Evolutionary conservation across 2,113 vertebrate species (phyloP).

Genomic region (Ploceus nigricollis): DNA sequence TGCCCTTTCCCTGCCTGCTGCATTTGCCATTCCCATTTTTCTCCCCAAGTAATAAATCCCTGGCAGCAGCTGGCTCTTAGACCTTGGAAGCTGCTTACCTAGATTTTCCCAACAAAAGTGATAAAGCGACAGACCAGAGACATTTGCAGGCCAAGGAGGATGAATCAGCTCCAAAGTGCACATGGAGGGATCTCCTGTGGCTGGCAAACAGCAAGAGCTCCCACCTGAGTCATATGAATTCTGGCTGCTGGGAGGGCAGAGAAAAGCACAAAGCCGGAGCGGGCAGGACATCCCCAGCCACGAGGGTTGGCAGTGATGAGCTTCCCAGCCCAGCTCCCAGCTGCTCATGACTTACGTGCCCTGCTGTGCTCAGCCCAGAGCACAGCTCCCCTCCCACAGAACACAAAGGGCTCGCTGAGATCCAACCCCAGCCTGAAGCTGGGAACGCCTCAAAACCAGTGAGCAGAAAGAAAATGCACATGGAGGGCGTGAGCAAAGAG

Average conservation of each 20-base stretch:
- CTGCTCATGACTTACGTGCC: neutral
- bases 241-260: neutral
- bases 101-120: neutral
- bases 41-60: neutral
- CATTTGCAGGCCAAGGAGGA: neutral
- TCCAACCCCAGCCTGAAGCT: neutral
- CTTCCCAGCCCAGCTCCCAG: neutral
- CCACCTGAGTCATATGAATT: neutral
- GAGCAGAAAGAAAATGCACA: neutral
- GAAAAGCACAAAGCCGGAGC: neutral
- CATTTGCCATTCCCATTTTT: neutral
- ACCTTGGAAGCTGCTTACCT: neutral
- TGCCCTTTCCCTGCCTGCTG: neutral
- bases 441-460: neutral
- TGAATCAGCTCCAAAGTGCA: slow-evolving; percentile 30
- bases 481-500: neutral
- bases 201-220: neutral
- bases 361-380: neutral
- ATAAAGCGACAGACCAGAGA: slow-evolving; percentile 24
- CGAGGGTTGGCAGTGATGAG: neutral
- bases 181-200: neutral
- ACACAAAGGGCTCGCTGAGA: neutral
- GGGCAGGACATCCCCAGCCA: neutral
- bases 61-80: neutral
- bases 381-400: neutral